Evolutionary conservation across 2,888 invertebrate genomes (phyloP), one percentile per base, ranked within the genome.

Genomic region (Sericinus montela): DNA sequence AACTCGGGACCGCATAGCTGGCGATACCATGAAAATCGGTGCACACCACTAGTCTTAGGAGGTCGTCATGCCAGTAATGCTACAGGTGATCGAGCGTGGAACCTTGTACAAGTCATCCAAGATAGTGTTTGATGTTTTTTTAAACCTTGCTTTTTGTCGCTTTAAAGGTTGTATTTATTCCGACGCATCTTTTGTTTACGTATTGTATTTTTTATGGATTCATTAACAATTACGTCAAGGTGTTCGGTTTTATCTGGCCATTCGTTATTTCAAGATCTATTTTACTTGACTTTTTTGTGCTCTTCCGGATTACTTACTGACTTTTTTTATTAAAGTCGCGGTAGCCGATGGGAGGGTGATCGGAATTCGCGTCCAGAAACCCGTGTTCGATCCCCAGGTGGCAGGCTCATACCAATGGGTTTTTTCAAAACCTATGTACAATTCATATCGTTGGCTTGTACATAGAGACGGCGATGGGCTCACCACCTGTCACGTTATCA

Each of bases 91-190:
- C 19, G 14, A 15, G 30, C 32, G 13, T 16, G 34, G 25, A 34
- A 36, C 47, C 32, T 47, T 36, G 29, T 32, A 41, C 41, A 41
- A 36, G 47, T 40, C 46, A 14, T n/a, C 25, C 25, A 25, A 25
- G 35, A 19, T 41, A 14, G 11, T 15, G 35, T 34, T 34, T 25
- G 7, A n/a, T 6, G 40, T 40, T 45, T 40, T 39, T 39, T 2
- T 11, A 37, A 46, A 19, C 40, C 46, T 40, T 35, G 46, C 14
- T 15, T 11, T 42, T 35, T 28, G 34, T 40, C 34, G 4, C 40
- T n/a, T 1, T 0, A 16, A 36, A 35, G 36, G 28, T 19, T 37
- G 11, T n/a, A 16, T 9, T 7, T n/a, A 36, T 19, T 13, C 28
- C 23, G 47, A 28, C 29, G 29, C 34, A 34, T 34, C 40, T 34